Base-by-base conservation (phyloP, 2,797 vertebrate species). In the Borostomias antarcticus region DNA sequence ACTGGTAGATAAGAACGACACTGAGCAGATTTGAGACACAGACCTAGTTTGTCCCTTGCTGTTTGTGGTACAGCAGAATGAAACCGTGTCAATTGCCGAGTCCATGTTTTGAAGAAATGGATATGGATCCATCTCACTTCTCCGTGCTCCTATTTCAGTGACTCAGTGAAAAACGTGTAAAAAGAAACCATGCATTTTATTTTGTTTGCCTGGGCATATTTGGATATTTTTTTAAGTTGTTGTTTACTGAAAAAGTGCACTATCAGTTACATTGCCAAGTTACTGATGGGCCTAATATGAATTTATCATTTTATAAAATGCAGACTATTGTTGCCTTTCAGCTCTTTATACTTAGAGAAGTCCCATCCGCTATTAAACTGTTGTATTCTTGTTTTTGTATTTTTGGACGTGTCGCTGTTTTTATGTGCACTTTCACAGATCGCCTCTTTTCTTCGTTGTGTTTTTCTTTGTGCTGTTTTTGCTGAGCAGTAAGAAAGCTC, bases 371-470 rank as follows among this genome's bases (percentile, higher is more conserved):
- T 90, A 84, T 91, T 91, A 84, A 91, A 92, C 82, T 92, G 88
- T 89, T 85, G 87, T 91, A 93, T 90, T 84, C 86, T 78, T 90
- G 87, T 93, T 93, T 93, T 91, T 91, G 77, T 92, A 89, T 92
- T 90, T 82, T 79, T 91, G 88, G 62, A 71, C 85, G 84, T 90
- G 90, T 92, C 93, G 84, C 85, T 92, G 82, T 87, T 88, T 88
- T 94, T 96, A 90, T 94, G 93, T 93, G 96, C 93, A 95, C 91
- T 93, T 93, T 92, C 75, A 85, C 75, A 80, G 70, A 80, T 86
- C 82, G 83, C 76, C 80, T 81, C 61, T 72, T 76, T 82, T 84
- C 63, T 80, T 79, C 76, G 78, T 83, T 72, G 58, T 65, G 72
- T 70, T 58, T 63, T 75, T 47, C 90, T 64, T 88, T 79, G 82